phyloP scores from a whole-genome alignment of 2,113 vertebrate genomes.

The Psilopsiagon aymara region DNA sequence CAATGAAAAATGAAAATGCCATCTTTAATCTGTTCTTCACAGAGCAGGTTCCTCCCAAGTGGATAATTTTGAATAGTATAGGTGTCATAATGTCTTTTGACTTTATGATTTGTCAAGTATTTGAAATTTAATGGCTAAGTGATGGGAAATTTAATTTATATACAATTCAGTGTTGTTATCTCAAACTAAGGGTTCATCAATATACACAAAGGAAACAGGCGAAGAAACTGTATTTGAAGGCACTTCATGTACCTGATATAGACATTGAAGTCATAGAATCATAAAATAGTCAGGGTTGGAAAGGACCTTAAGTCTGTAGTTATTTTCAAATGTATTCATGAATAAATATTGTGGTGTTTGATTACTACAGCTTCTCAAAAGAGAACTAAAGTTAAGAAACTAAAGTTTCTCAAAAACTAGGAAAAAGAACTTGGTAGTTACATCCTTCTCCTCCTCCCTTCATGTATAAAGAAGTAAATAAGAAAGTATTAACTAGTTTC shows the following conservation, averaged over 20 bases:
- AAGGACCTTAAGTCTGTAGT: not conserved
- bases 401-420: slow-evolving; percentile 1
- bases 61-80: slow-evolving; percentile 1
- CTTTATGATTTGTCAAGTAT: slow-evolving; percentile 1
- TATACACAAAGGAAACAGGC: not conserved
- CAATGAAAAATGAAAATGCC: slow-evolving; percentile 5
- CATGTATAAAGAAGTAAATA: not conserved
- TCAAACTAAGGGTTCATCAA: not conserved
- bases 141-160: not conserved
- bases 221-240: not conserved
- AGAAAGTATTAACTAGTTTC: slow-evolving; percentile 58
- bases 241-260: not conserved
- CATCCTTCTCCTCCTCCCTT: not conserved
- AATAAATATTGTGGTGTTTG: slow-evolving; percentile 9
- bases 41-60: slow-evolving; percentile 4
- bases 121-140: slow-evolving; percentile 8
- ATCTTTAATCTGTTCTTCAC: slow-evolving; percentile 14
- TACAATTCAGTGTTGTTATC: not conserved
- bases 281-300: too few species aligned
- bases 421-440: not conserved
- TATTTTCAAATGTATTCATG: slow-evolving; percentile 9
- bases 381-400: not conserved
- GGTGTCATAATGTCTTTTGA: slow-evolving; percentile 1
- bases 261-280: not conserved
- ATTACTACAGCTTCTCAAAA: not conserved